Conservation (phyloP, 2,888 invertebrate genomes). For the Protula sp. region DNA sequence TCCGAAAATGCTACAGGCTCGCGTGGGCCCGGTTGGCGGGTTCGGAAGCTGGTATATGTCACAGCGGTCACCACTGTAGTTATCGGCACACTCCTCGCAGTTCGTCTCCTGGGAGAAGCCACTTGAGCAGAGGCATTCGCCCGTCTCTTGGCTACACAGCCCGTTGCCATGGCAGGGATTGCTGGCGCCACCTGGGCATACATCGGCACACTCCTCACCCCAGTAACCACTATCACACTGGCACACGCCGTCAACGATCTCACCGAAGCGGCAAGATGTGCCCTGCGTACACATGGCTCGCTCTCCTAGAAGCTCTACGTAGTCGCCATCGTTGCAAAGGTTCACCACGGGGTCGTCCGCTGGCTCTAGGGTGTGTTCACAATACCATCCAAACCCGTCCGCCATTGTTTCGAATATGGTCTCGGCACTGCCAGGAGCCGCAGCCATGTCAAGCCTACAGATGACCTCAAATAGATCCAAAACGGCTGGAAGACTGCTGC, state of each 20-base stretch:
- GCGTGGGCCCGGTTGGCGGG: background rate
- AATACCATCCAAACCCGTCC: background rate
- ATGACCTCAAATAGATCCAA: background rate
- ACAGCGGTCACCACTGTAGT: background rate
- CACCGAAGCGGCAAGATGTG: background rate
- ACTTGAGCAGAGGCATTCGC: constrained; percentile 22
- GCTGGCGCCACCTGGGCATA: constrained; percentile 23
- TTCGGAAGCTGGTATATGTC: background rate
- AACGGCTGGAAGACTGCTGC: background rate
- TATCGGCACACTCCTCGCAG: constrained; percentile 16
- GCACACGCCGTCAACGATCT: constrained; percentile 9
- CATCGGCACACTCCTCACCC: constrained; percentile 22
- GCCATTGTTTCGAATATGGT: background rate
- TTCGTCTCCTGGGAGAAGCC: constrained; percentile 14
- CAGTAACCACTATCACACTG: constrained; percentile 26
- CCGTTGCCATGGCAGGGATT: constrained; percentile 22
- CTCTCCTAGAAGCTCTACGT: background rate
- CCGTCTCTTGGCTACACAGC: constrained; percentile 17
- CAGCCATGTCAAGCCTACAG: background rate
- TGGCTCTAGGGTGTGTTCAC: background rate
- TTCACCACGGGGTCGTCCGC: background rate
- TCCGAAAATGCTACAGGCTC: background rate
- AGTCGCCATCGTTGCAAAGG: background rate
- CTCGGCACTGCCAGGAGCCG: background rate
- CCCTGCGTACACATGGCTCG: background rate